Base-by-base conservation (phyloP, 2,113 vertebrate species). In the Triplophysa siluroides region DNA sequence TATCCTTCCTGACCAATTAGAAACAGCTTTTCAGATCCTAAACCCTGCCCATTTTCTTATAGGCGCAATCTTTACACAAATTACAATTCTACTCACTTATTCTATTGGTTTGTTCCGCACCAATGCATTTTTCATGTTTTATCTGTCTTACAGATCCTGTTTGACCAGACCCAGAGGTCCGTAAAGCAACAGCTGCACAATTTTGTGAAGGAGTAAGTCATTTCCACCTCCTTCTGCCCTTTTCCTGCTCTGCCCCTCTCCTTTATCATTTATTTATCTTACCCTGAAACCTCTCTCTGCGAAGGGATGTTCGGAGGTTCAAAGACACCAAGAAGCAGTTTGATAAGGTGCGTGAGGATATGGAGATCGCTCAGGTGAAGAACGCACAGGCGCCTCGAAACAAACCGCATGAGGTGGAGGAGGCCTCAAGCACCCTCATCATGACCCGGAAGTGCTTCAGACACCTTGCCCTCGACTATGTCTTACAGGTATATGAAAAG, bases 251-350 rank as follows among this genome's bases (percentile, higher is more conserved):
- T 58, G 29, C 38, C 9, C 24, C 11, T 47, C 12, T 54, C 4
- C n/a, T 56, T 38, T 56, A 13, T 65, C 11, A 54, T 14, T 9
- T 21, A n/a, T 23, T 73, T 13, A 21, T 62, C 66, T 19, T 23
- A 45, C 16, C 23, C 12, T 54, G 26, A 58, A 16, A 19, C 21
- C 3, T 73, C 58, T 18, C 19, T 69, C 58, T 52, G 1, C n/a
- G 19, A 84, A 99, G 98, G 76, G 98, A 99, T 85, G 95, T 99
- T 68, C 94, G 95, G 68, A 97, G 95, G 90, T 98, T 99, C 86
- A 99, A 98, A 90, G 97, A 99, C 89, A 96, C 96, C 1, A 98
- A 98, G 90, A 98, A 98, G 85, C 97, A 99, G 79, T 99, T 98
- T 88, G 98, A 98, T 92, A 96, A 97, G 76, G 96, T 98, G 56